Base-by-base conservation (phyloP, 2,797 vertebrate species). In the Protosalanx chinensis region DNA sequence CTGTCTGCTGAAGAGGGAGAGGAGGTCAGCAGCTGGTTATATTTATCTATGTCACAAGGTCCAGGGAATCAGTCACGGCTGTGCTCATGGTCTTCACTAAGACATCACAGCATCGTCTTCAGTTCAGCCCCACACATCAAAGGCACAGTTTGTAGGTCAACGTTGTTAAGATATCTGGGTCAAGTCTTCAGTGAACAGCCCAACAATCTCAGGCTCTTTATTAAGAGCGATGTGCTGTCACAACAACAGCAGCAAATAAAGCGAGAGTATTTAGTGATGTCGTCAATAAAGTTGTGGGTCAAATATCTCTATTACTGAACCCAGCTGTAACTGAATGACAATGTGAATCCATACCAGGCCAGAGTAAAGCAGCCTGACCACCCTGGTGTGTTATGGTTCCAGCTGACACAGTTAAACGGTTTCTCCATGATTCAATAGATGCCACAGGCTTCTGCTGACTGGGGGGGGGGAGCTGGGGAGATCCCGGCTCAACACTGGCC, bases 41-140 rank as follows among this genome's bases (percentile, higher is more conserved):
- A 69, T 80, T 85, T 78, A 84, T 76, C 81, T 85, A 33, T 76
- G 75, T 86, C 85, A 81, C 74, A 72, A 73, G 68, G 66, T 23
- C 5, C 20, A 60, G 69, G 62, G 85, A 88, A 77, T 78, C 58
- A 81, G 85, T 79, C 75, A 83, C 7, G 23, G n/a, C 29, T n/a
- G n/a, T n/a, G n/a, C n/a, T n/a, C n/a, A 2, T 61, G 5, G 27
- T 5, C n/a, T n/a, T 59, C 57, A 59, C 57, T 23, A 27, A 20
- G 13, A 20, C 6, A 15, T 63, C 56, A 20, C 33, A 71, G 60
- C 29, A 59, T 1, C 70, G n/a, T 7, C 62, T 37, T 41, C n/a
- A 32, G 71, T n/a, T 67, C 57, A 77, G 59, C 33, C 4, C 70
- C 77, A 76, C 41, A 56, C 53, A 57, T 13, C 58, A 35, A 32